Percentiles rank a stretch among this genome's conserved stretches.
phyloP scores from a whole-genome alignment of 2,113 vertebrate genomes.

The Alligator sinensis region DNA sequence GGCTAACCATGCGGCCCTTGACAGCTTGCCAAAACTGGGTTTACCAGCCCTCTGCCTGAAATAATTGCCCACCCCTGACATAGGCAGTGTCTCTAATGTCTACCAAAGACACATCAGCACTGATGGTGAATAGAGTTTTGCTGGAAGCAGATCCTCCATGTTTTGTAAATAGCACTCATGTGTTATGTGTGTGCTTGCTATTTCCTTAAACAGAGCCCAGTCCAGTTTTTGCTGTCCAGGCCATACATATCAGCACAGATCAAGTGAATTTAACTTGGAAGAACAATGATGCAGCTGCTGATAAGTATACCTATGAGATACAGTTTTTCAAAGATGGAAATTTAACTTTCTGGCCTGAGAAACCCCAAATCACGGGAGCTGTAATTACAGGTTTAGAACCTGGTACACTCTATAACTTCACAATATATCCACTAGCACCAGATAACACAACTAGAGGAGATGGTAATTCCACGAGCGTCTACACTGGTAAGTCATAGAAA shows the following conservation, averaged over 20 bases:
- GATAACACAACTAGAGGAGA: neutral
- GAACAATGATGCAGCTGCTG: neutral
- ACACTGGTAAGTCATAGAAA: neutral
- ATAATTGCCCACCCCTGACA: no score
- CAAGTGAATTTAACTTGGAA: neutral
- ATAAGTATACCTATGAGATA: slow-evolving; percentile 46
- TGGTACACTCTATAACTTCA: slow-evolving; percentile 10
- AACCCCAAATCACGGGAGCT: neutral
- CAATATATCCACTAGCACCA: neutral
- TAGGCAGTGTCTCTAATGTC: no score
- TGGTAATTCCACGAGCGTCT: fast-evolving
- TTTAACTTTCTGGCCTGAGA: neutral
- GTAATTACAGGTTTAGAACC: neutral
- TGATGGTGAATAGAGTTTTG: no score
- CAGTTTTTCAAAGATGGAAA: fast-evolving
- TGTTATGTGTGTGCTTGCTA: fast-evolving
- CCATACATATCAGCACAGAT: neutral
- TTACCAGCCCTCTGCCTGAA: no score
- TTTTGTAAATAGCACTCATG: no score
- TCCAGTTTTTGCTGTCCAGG: neutral
- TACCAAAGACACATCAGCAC: no score
- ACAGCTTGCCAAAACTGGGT: no score
- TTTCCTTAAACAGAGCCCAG: neutral
- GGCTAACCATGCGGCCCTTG: no score
- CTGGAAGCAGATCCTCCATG: no score